These are phyloP conservation scores for Drosophila asahinai DNA, from an alignment of 1,140 invertebrate species.

Conservation along the genomic window DNA sequence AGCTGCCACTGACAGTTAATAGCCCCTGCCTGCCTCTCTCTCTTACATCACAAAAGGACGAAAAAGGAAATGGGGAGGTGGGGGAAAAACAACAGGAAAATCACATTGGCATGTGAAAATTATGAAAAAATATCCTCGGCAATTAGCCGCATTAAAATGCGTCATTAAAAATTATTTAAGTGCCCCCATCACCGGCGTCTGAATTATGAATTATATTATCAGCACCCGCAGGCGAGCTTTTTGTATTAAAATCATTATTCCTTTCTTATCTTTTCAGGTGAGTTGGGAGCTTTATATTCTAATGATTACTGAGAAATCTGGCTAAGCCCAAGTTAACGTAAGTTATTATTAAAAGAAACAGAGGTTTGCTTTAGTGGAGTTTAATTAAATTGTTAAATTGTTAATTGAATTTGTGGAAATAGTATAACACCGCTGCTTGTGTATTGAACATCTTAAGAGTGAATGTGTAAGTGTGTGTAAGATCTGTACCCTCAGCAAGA, in stretches of 20 bases:
- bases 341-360: neutral
- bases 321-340: slow-evolving; percentile 12
- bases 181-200: slow-evolving; percentile 44
- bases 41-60: slow-evolving; percentile 16
- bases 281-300: neutral
- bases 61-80: neutral
- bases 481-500: too few species aligned
- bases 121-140: slow-evolving; percentile 40
- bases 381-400: too few species aligned
- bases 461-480: too few species aligned
- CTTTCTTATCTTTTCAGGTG: slow-evolving; percentile 48
- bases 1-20: slow-evolving; percentile 72
- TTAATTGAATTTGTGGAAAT: too few species aligned
- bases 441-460: too few species aligned
- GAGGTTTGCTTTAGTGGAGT: too few species aligned
- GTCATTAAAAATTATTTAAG: slow-evolving; percentile 65
- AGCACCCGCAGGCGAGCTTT: neutral
- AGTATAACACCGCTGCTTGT: too few species aligned
- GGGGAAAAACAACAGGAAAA: neutral
- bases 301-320: too few species aligned
- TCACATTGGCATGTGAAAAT: slow-evolving; percentile 29
- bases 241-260: slow-evolving; percentile 4
- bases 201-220: slow-evolving; percentile 43
- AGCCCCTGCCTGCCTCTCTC: slow-evolving; percentile 26
- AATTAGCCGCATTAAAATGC: slow-evolving; percentile 69